Evolutionary conservation across 2,113 vertebrate species (phyloP).

Genomic region (Calyptommatus sinebrachiatus): DNA sequence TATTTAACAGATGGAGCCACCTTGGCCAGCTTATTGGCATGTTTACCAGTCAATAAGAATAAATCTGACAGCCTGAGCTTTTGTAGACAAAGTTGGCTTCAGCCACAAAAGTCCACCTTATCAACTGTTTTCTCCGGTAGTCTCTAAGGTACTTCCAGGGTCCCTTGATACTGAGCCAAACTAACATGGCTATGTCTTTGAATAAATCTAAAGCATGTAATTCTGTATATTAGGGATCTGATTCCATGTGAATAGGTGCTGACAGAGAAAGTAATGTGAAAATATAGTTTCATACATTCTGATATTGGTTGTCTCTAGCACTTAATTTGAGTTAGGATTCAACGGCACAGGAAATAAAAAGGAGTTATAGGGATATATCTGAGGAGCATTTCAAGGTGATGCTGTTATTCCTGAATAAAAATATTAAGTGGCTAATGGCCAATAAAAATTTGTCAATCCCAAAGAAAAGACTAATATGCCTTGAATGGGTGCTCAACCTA

Average conservation of each 20-base stretch:
- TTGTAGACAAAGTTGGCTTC: too few relatives aligned
- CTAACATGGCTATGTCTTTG: too few relatives aligned
- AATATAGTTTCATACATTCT: background rate
- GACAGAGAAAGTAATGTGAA: background rate
- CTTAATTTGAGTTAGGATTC: background rate
- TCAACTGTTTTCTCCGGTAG: too few relatives aligned
- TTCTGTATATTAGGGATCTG: background rate
- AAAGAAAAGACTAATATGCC: too few relatives aligned
- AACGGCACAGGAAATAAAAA: background rate
- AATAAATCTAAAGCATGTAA: background rate
- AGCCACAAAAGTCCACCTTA: too few relatives aligned
- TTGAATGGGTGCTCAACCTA: too few relatives aligned
- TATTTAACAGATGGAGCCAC: background rate
- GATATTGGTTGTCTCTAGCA: background rate
- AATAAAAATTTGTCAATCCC: background rate
- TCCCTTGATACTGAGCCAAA: too few relatives aligned
- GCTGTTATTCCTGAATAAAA: background rate
- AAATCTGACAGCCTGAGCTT: background rate
- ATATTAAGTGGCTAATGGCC: background rate
- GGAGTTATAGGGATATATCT: background rate
- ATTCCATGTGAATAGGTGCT: background rate
- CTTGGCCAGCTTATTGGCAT: background rate
- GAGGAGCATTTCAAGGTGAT: too few relatives aligned
- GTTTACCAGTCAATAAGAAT: background rate
- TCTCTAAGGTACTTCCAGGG: too few relatives aligned